Conservation (phyloP, 92 coral and sea anemone genomes). For the Meandrina meandrites region DNA sequence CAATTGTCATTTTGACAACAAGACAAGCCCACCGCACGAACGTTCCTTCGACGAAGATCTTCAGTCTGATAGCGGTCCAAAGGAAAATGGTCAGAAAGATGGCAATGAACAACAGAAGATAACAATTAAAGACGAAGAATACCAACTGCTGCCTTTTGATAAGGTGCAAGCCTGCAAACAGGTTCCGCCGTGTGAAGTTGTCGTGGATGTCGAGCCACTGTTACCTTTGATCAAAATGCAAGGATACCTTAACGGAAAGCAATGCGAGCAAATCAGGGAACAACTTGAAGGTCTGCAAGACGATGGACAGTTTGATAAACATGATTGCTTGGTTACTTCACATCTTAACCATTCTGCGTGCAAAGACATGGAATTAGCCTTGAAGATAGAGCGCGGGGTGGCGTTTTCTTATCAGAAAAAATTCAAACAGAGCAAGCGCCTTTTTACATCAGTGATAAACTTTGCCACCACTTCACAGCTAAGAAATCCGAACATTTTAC, state of each 20-base stretch:
- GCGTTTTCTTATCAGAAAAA: slow-evolving; percentile 14
- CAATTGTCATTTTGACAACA: neutral
- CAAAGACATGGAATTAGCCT: slow-evolving; percentile 8
- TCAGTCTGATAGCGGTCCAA: neutral
- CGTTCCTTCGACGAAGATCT: neutral
- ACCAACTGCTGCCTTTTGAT: neutral
- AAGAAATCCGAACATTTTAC: neutral
- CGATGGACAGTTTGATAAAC: slow-evolving; percentile 23
- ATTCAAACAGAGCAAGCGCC: slow-evolving; percentile 16
- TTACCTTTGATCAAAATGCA: slow-evolving; percentile 3
- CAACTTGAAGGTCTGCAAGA: slow-evolving; percentile 7
- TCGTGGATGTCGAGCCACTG: neutral
- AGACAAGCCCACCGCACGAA: neutral
- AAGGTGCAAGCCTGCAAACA: neutral
- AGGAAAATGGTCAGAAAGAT: neutral
- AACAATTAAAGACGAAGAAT: neutral
- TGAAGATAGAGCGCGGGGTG: slow-evolving; percentile 24
- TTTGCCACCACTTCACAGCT: neutral
- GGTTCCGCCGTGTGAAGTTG: neutral
- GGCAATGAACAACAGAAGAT: neutral
- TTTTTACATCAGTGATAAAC: neutral
- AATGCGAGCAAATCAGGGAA: slow-evolving; percentile 18
- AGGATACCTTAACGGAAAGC: slow-evolving; percentile 1
- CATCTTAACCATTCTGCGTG: neutral
- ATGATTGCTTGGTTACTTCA: neutral